Base-by-base conservation (phyloP, 2,797 vertebrate species). In the Mastacembelus armatus region DNA sequence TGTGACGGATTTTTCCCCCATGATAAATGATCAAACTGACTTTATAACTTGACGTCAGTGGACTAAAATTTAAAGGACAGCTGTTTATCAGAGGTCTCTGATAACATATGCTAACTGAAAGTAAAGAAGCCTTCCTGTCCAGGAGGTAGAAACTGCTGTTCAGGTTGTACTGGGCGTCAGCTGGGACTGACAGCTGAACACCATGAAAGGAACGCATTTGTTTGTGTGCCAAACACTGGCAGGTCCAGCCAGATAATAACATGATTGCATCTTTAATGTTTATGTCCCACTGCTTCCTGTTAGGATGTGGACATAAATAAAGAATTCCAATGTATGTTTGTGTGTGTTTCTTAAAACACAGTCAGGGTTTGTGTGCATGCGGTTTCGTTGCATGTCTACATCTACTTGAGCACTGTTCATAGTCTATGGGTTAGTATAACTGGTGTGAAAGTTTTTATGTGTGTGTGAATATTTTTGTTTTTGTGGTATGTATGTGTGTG, bases 271-370 rank as follows among this genome's bases (percentile, higher is more conserved):
- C 90, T 80, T 79, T 78, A 83, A 86, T 89, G 89, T 91, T 89
- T 90, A 91, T 85, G 88, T 88, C 78, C 74, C 33, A 54, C 39
- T 54, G 58, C 74, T 90, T 91, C 90, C 91, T 91, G 91, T 91
- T 86, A 87, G 85, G 77, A 84, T 64, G 60, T 62, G 71, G 65
- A 85, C 84, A 84, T 87, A 91, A 89, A 91, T 91, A 91, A 73
- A 66, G 52, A 57, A 81, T 85, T 83, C 81, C 83, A 77, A 82
- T 74, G 63, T 83, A 73, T 81, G 62, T 56, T 42, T 65, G 57
- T 64, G 32, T 66, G 33, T 26, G 16, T 50, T 22, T 35, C 33
- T 54, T 42, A 35, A 32, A 36, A n/a, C 26, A 66, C 9, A 39
- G 24, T 32, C 27, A 57, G 48, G 35, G 29, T 63, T 40, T 54